Evolutionary conservation across 2,797 vertebrate species (phyloP), one percentile per base, ranked within the genome.

Genomic region (Poecilia picta): DNA sequence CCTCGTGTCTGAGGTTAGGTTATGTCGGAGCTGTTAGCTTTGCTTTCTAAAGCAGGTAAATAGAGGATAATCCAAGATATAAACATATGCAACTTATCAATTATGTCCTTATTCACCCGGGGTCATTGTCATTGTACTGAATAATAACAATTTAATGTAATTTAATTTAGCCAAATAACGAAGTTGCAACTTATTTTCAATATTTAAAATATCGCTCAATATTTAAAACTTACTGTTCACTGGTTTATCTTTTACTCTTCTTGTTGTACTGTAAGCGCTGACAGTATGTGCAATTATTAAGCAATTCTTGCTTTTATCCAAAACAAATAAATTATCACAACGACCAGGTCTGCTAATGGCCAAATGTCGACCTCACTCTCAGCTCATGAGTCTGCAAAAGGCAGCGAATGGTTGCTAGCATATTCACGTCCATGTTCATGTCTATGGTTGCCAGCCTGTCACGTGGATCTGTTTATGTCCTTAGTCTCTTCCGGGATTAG

Each of bases 401-500:
- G 83, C 68, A 78, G 62, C 31, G 53, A 78, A 75, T 7, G 43
- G n/a, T 25, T 36, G 49, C 79, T 82, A 39, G 47, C 7, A 41
- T 41, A 41, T 41, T 41, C 41, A 41, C 0, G 41, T 41, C 41
- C 41, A 41, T 41, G 8, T 41, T 41, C 41, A 8, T 41, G 41
- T 41, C 41, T 41, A 76, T 8, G 43, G n/a, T 25, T 36, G 49
- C 78, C 81, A 43, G 51, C 7, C 11, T 70, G 33, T 95, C 94
- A 94, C 93, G 92, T 95, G 93, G 87, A 83, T 89, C 72, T 95
- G 92, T 95, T 95, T 95, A 94, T 86, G 88, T 92, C 89, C 62
- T 57, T 57, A 85, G 68, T 86, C 82, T 87, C 82, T 94, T 93
- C 91, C 93, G 91, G 73, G 47, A 74, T 6, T 0, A 0, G 2